Evolutionary conservation across 2,113 vertebrate genomes (phyloP).

Genomic region (Rhinoderma darwinii): DNA sequence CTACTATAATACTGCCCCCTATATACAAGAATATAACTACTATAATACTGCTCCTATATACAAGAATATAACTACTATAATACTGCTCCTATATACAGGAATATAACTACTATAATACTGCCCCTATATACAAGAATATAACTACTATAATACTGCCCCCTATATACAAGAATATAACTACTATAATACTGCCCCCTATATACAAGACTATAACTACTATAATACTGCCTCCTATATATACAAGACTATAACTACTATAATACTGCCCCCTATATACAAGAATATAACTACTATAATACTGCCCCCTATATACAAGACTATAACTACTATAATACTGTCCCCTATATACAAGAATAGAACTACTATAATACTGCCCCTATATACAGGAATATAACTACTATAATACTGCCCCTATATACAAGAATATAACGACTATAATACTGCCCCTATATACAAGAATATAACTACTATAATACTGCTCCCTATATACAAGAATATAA

Average conservation of each 20-base stretch:
- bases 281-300: slow-evolving; percentile 5
- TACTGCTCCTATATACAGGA: neutral
- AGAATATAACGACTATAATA: neutral
- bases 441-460: slow-evolving; percentile 1
- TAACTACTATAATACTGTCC: slow-evolving; percentile 10
- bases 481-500: slow-evolving; percentile 5
- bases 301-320: neutral
- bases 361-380: neutral
- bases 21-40: neutral
- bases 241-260: slow-evolving; percentile 1
- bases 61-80: neutral
- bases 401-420: slow-evolving; percentile 1
- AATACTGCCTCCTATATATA: neutral
- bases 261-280: neutral
- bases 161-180: no score
- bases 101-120: slow-evolving; percentile 10
- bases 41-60: neutral
- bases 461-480: slow-evolving; percentile 6
- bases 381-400: neutral
- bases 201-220: slow-evolving; percentile 1
- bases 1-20: neutral
- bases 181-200: no score
- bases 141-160: no score
- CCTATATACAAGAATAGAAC: slow-evolving; percentile 1
- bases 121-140: neutral